phyloP scores from a whole-genome alignment of 2,888 invertebrate genomes.

The Drosophila bunnanda region DNA sequence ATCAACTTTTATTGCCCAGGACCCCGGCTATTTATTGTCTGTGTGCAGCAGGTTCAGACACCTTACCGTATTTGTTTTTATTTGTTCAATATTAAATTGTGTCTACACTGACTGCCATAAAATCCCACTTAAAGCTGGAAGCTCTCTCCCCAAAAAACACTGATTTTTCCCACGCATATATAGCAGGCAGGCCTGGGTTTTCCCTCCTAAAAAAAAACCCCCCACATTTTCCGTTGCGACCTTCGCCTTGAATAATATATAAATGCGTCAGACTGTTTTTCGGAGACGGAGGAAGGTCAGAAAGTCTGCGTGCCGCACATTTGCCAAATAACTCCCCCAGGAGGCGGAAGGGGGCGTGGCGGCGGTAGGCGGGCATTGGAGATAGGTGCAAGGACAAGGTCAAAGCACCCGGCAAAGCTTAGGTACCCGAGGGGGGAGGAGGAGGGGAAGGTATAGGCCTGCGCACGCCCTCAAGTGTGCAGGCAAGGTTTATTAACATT shows the following conservation, averaged over 20 bases:
- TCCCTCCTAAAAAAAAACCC: constrained; percentile 1
- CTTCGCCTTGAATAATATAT: constrained; percentile 76
- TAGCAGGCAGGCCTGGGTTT: constrained; percentile 9
- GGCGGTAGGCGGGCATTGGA: constrained; percentile 5
- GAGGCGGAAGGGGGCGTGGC: constrained; percentile 46
- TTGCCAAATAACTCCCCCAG: constrained; percentile 75
- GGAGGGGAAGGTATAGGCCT: constrained; percentile 44
- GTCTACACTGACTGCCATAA: constrained; percentile 72
- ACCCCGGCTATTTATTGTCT: constrained; percentile 63
- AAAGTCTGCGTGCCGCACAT: constrained; percentile 75
- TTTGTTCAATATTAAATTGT: constrained; percentile 65
- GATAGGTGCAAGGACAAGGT: constrained; percentile 76
- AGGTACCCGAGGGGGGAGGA: neutral
- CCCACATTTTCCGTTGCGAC: constrained; percentile 40
- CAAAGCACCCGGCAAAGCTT: constrained; percentile 74
- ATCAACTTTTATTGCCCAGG: constrained; percentile 51
- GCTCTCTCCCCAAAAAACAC: constrained; percentile 2
- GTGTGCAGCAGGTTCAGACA: constrained; percentile 64
- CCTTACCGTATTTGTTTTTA: constrained; percentile 54
- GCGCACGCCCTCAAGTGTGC: constrained; percentile 35
- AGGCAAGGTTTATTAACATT: constrained; percentile 77
- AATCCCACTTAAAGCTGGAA: constrained; percentile 67
- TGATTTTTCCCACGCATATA: constrained; percentile 75
- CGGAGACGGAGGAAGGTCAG: constrained; percentile 20
- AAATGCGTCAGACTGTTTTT: constrained; percentile 61